phyloP scores from a whole-genome alignment of 1,140 invertebrate species.

The Drosophila dunni region DNA sequence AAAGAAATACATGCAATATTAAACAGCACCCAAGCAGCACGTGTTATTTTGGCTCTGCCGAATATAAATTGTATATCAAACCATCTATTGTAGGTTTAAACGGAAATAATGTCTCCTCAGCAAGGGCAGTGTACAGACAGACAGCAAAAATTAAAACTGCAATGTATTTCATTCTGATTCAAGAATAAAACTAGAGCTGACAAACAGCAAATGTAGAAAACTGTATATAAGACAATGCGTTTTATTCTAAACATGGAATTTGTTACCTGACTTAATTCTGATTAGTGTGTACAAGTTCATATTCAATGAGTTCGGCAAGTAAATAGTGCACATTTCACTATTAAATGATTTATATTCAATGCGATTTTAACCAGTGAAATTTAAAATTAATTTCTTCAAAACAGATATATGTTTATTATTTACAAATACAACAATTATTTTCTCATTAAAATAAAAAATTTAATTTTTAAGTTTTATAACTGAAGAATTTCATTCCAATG shows the following conservation, averaged over 20 bases:
- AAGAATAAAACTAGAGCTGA: background rate
- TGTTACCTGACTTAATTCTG: background rate
- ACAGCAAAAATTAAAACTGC: background rate
- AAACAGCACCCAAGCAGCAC: background rate
- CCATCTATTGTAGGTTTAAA: background rate
- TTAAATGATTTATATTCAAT: too few species aligned
- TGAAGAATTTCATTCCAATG: too few species aligned
- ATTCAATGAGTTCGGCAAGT: background rate
- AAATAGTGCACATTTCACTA: too few species aligned
- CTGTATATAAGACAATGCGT: background rate
- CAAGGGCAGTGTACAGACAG: background rate
- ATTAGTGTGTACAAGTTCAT: background rate
- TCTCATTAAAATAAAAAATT: too few species aligned
- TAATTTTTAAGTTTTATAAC: too few species aligned
- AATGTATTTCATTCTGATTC: background rate
- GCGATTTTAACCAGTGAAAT: too few species aligned
- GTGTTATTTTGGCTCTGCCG: constrained; percentile 18
- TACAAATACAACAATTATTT: too few species aligned
- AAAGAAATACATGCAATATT: background rate
- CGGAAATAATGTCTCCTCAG: background rate
- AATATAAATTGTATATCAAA: background rate
- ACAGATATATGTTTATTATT: too few species aligned
- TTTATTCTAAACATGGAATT: background rate
- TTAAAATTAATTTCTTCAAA: too few species aligned
- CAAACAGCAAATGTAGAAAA: background rate